Evolutionary conservation across 1,140 invertebrate genomes (phyloP).

Genomic region (Rhopalosiphum padi): DNA sequence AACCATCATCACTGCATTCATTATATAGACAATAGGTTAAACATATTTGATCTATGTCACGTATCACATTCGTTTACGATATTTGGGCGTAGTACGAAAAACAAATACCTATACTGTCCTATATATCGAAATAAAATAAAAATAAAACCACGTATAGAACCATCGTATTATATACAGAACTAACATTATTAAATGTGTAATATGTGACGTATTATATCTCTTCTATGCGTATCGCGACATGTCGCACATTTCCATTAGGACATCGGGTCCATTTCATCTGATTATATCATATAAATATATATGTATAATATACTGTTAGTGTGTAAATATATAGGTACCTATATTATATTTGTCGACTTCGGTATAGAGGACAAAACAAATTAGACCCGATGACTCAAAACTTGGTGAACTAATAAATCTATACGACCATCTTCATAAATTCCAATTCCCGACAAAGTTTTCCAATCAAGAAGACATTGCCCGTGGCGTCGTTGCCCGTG

Average conservation of each 20-base stretch:
- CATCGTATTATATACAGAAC: neutral
- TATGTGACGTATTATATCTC: neutral
- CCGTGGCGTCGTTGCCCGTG: neutral
- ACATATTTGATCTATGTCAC: neutral
- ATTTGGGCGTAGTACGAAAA: conserved; percentile 12
- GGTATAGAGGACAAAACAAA: neutral
- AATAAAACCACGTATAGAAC: neutral
- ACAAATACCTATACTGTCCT: neutral
- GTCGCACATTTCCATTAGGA: neutral
- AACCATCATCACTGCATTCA: neutral
- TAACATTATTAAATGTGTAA: neutral
- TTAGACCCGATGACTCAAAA: neutral
- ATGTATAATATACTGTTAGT: neutral
- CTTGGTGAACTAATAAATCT: conserved; percentile 30
- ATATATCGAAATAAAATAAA: neutral
- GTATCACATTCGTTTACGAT: neutral
- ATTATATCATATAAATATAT: neutral
- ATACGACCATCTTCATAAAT: conserved; percentile 28
- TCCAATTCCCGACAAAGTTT: conserved; percentile 17
- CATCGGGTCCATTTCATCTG: neutral
- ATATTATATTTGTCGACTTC: no score
- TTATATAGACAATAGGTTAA: neutral
- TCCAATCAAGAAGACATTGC: conserved; percentile 41
- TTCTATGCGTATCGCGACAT: neutral
- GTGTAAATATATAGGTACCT: neutral